Percentiles rank a stretch among this genome's conserved stretches.
Evolutionary conservation across 2,113 vertebrate genomes (phyloP).

Genomic region (Aplodontia rufa): DNA sequence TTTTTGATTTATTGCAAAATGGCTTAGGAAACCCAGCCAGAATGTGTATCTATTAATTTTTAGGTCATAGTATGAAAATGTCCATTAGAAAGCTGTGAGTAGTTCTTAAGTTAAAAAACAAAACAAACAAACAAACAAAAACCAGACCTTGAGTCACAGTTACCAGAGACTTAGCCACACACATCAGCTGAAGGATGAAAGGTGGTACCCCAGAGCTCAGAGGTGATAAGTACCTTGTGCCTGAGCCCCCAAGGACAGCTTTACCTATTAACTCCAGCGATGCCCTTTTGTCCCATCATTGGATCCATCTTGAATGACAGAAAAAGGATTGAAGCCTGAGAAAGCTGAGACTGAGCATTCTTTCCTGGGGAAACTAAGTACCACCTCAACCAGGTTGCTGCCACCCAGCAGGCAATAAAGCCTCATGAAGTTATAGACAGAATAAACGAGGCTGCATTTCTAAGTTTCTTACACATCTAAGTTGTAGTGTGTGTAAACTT

Average conservation of each 20-base stretch:
- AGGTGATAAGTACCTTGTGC: not conserved
- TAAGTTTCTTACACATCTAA: slow-evolving; percentile 24
- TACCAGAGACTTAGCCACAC: not conserved
- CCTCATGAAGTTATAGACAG: not conserved
- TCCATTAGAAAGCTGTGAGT: not conserved
- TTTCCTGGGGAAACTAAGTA: not conserved
- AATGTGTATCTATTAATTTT: slow-evolving; percentile 21
- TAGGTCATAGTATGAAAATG: slow-evolving; percentile 15
- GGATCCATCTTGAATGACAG: not conserved
- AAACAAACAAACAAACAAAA: not conserved
- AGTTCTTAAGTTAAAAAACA: not conserved
- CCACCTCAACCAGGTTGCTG: not conserved
- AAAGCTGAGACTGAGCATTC: not conserved
- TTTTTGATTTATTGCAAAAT: slow-evolving; percentile 35
- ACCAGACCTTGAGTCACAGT: not conserved
- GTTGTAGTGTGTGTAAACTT: not conserved
- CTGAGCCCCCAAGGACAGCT: not conserved
- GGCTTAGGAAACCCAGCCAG: slow-evolving; percentile 9
- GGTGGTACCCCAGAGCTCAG: not conserved
- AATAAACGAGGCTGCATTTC: slow-evolving; percentile 3
- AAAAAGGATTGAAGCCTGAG: not conserved
- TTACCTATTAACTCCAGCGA: not conserved
- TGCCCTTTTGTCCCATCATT: not conserved
- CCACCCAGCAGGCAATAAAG: not conserved
- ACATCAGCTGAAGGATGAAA: not conserved